Conservation (phyloP, 2,797 vertebrate genomes). For the Champsocephalus esox region DNA sequence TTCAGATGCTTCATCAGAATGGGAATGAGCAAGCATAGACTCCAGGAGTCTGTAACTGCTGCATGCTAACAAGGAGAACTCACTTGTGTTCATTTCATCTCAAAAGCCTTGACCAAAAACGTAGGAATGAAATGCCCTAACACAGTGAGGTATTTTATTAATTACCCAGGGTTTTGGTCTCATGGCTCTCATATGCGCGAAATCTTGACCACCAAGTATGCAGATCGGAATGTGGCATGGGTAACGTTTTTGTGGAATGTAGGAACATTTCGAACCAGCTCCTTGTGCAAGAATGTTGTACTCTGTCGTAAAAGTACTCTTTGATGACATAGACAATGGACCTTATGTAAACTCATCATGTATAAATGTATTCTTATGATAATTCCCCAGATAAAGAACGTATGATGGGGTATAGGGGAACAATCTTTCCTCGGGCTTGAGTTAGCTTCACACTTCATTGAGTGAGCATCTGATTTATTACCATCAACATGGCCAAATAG, state of each 20-base stretch:
- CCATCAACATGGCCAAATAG: constrained; percentile 62
- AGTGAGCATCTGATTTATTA: constrained; percentile 66
- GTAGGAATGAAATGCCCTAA: constrained; percentile 10
- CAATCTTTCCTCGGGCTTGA: constrained; percentile 41
- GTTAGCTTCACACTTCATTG: constrained; percentile 66
- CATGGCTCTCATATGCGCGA: constrained; percentile 5
- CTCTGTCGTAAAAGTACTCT: background rate
- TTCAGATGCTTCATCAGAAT: constrained; percentile 37
- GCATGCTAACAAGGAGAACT: constrained; percentile 18
- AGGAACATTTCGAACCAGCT: constrained; percentile 19
- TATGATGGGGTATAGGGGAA: background rate
- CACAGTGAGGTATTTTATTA: constrained; percentile 17
- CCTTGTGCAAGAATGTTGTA: constrained; percentile 1
- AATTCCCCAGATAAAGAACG: constrained; percentile 14
- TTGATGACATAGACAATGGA: constrained; percentile 19
- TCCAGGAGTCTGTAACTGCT: constrained; percentile 14
- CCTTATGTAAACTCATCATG: constrained; percentile 7
- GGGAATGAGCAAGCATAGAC: constrained; percentile 21
- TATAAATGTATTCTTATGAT: background rate
- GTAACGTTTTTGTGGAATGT: background rate
- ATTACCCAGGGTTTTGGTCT: constrained; percentile 6
- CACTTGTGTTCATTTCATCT: constrained; percentile 28
- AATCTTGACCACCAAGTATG: constrained; percentile 21
- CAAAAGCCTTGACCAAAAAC: constrained; percentile 32
- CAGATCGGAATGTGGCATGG: background rate